Evolutionary conservation across 2,888 invertebrate species (phyloP).

Genomic region (Phasia obesa): DNA sequence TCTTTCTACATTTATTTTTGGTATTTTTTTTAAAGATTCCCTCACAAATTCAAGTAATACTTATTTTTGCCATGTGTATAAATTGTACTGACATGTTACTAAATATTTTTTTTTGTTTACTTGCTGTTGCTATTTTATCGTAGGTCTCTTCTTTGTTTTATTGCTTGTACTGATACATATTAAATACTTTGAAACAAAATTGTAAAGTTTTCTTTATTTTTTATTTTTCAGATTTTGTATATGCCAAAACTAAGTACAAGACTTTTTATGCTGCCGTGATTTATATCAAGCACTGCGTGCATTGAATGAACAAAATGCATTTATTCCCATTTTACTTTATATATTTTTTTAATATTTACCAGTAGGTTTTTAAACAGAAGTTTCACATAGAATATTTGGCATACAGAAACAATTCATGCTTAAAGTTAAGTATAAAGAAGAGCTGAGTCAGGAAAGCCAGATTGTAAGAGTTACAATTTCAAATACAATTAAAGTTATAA

Average conservation of each 20-base stretch:
- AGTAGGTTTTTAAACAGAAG: constrained; percentile 30
- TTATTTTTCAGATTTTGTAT: constrained; percentile 4
- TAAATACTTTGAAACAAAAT: constrained; percentile 63
- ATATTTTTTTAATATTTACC: not conserved
- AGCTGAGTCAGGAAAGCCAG: no score
- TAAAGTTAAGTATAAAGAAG: not conserved
- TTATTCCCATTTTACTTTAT: not conserved
- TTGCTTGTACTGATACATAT: constrained; percentile 55
- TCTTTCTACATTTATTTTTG: no score
- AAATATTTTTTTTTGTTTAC: no score
- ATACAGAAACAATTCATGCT: constrained; percentile 19
- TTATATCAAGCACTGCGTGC: constrained; percentile 67
- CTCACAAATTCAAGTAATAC: no score
- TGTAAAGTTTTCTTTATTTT: constrained; percentile 49
- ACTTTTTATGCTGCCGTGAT: constrained; percentile 56
- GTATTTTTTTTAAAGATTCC: no score
- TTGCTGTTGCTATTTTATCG: constrained; percentile 21
- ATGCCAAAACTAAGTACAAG: not conserved
- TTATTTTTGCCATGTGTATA: no score
- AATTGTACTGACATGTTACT: no score
- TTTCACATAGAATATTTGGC: constrained; percentile 24
- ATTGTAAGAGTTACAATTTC: constrained; percentile 62
- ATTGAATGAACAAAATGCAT: no score
- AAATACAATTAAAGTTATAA: constrained; percentile 68
- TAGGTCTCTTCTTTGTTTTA: constrained; percentile 4